phyloP scores from a whole-genome alignment of 1,140 invertebrate species.

The Zelostemma sp. region DNA sequence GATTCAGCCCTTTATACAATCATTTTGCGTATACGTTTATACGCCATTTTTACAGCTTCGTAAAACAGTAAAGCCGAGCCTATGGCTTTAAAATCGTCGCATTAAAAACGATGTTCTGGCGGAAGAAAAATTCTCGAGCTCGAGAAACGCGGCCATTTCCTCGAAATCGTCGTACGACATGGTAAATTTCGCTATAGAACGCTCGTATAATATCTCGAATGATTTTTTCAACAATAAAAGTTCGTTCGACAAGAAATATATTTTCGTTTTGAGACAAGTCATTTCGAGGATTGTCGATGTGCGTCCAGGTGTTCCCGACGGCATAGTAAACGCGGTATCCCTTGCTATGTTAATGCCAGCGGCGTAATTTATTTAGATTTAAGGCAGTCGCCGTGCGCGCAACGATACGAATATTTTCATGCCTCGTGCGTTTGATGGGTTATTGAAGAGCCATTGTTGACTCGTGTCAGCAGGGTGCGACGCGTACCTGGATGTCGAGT shows the following conservation, averaged over 20 bases:
- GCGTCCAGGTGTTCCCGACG: slow-evolving; percentile 36
- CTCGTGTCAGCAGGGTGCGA: slow-evolving; percentile 28
- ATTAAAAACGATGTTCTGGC: neutral
- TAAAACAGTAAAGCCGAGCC: slow-evolving; percentile 29
- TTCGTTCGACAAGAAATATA: slow-evolving; percentile 29
- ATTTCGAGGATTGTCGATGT: slow-evolving; percentile 35
- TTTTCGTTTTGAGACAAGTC: slow-evolving; percentile 30
- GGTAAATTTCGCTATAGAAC: neutral
- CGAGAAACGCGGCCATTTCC: slow-evolving; percentile 9
- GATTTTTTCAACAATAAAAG: slow-evolving; percentile 20
- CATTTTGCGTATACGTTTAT: slow-evolving; percentile 37
- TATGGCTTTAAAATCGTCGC: slow-evolving; percentile 10
- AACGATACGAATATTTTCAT: slow-evolving; percentile 41
- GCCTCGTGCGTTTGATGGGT: slow-evolving; percentile 30
- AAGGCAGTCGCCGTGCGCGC: slow-evolving; percentile 48
- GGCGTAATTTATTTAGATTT: slow-evolving; percentile 60
- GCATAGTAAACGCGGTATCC: slow-evolving; percentile 42
- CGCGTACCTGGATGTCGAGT: slow-evolving; percentile 4
- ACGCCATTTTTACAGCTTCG: slow-evolving; percentile 40
- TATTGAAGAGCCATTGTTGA: slow-evolving; percentile 30
- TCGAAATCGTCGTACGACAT: slow-evolving; percentile 4
- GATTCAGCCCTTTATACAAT: slow-evolving; percentile 25
- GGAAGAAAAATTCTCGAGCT: slow-evolving; percentile 1
- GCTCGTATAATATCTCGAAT: neutral
- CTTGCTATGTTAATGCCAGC: slow-evolving; percentile 53